Base-by-base conservation (phyloP, 2,888 invertebrate genomes). In the Crocallis elinguaria region DNA sequence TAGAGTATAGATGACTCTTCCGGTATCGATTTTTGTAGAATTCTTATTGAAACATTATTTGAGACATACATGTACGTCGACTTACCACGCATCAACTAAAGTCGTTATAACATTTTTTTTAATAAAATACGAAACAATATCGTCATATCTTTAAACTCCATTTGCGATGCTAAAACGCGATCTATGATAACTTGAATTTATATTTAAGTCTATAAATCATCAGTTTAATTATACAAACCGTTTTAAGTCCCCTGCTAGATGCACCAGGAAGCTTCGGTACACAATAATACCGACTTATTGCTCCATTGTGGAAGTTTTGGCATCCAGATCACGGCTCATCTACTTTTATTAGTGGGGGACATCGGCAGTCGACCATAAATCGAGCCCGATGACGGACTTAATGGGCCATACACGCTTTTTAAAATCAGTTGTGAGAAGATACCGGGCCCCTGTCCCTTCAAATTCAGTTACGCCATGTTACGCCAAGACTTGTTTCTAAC, bases 311-410 rank as follows among this genome's bases (percentile, higher is more conserved):
- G 85, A 82, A 82, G 73, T 84, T 86, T 84, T 82, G 80, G 84
- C 84, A 82, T 78, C 83, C 80, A 81, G 79, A 87, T 82, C 85
- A 89, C 79, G 90, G 86, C 77, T 86, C 90, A 90, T 88, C 83
- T 84, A 88, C 66, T 86, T 86, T 86, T 84, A 86, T 88, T 84
- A 71, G 77, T 70, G 76, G 75, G 84, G 85, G 80, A 67, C 71
- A 70, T 61, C 59, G 73, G 72, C 72, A 72, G 62, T 61, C 63
- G 58, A 64, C 72, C 63, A 82, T 89, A 88, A 89, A 91, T 89
- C 76, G 71, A 70, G 65, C 58, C 68, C 73, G 82, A 84, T 88
- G 89, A 90, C 86, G 76, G 71, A 79, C 82, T 84, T 76, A 90
- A 91, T 88, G 85, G 80, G 51, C 81, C 84, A 76, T 76, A 70